phyloP scores from a whole-genome alignment of 2,797 vertebrate species.

The Taenioides sp. region DNA sequence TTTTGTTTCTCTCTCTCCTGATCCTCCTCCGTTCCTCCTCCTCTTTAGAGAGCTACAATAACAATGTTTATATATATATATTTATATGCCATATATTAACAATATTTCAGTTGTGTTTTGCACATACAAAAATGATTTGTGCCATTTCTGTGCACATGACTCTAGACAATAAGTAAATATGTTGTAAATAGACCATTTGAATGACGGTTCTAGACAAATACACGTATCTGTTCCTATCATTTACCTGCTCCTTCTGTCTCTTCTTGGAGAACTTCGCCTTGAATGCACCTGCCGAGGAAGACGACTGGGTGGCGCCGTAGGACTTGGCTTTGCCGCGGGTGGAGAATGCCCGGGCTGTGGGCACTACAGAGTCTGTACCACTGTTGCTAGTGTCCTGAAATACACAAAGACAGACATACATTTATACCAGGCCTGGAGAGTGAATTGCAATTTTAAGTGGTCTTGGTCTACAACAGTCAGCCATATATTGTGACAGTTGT shows the following conservation, averaged over 20 bases:
- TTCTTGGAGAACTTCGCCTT: constrained; percentile 80
- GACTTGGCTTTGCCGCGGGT: constrained; percentile 78
- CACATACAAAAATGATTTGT: neutral
- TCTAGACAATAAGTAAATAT: no score
- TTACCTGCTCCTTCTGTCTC: constrained; percentile 86
- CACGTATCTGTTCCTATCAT: neutral
- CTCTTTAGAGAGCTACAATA: constrained; percentile 85
- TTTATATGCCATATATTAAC: neutral
- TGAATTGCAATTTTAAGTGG: constrained; percentile 30
- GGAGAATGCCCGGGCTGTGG: constrained; percentile 86
- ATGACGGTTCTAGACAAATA: neutral
- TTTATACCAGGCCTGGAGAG: neutral
- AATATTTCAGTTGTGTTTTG: neutral
- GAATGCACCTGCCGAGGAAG: constrained; percentile 56
- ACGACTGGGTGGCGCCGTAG: constrained; percentile 65
- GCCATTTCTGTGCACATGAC: no score
- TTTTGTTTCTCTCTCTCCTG: constrained; percentile 93
- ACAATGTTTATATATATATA: neutral
- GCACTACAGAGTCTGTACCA: constrained; percentile 84
- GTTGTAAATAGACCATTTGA: no score
- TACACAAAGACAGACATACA: constrained; percentile 19
- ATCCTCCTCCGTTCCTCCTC: constrained; percentile 91
- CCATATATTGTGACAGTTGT: constrained; percentile 45
- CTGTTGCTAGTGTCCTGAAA: constrained; percentile 80
- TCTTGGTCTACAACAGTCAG: constrained; percentile 1